Conservation (phyloP, 2,888 invertebrate genomes). For the Aricia artaxerxes region DNA sequence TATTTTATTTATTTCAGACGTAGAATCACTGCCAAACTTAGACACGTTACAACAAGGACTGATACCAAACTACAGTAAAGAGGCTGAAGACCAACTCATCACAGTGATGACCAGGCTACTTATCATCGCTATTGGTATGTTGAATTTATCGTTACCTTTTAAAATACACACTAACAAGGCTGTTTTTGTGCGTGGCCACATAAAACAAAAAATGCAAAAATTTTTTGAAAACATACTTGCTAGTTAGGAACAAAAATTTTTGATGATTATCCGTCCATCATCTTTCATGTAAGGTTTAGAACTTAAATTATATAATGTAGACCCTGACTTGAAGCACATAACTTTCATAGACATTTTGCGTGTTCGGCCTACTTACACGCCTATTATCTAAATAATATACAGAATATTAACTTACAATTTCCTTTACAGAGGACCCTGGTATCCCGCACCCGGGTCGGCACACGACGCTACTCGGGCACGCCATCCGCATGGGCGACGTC, state of each 20-base stretch:
- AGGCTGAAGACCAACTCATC: conserved; percentile 91
- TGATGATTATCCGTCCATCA: too few relatives aligned
- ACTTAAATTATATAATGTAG: too few relatives aligned
- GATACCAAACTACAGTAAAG: conserved; percentile 88
- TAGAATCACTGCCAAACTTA: conserved; percentile 92
- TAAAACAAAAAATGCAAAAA: too few relatives aligned
- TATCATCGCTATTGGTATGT: conserved; percentile 88
- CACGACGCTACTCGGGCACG: conserved; percentile 94
- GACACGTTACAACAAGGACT: conserved; percentile 93
- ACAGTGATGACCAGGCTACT: conserved; percentile 94
- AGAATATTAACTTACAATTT: not conserved
- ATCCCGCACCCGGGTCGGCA: conserved; percentile 94
- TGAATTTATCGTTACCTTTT: not conserved
- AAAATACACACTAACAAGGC: too few relatives aligned
- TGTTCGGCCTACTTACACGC: too few relatives aligned
- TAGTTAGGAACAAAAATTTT: too few relatives aligned
- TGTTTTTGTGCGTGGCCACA: too few relatives aligned
- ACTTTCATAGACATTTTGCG: too few relatives aligned
- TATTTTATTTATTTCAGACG: conserved; percentile 76
- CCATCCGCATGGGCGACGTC: conserved; percentile 94
- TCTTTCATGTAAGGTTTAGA: too few relatives aligned
- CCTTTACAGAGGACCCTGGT: conserved; percentile 88
- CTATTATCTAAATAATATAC: too few relatives aligned
- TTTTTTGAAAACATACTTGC: too few relatives aligned
- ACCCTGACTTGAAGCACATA: too few relatives aligned